These are phyloP conservation scores for Taeniopygia guttata DNA, from an alignment of 2,797 vertebrate genomes.

Conservation along the genomic window DNA sequence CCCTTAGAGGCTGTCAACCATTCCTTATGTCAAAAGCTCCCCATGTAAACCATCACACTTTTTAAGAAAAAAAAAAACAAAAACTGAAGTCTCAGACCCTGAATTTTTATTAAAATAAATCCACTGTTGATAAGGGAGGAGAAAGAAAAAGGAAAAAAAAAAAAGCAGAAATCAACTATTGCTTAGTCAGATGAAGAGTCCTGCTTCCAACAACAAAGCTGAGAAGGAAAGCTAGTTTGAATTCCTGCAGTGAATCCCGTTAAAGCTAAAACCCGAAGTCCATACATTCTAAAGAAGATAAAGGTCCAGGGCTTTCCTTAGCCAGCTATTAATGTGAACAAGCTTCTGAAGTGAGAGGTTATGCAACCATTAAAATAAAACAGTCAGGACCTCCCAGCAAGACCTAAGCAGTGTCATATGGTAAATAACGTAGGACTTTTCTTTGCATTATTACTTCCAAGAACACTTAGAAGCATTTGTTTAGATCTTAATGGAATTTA, in stretches of 20 bases:
- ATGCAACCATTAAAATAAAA: background rate
- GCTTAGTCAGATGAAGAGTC: background rate
- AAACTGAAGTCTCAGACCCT: background rate
- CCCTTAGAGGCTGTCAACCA: background rate
- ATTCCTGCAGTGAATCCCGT: background rate
- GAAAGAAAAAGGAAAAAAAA: background rate
- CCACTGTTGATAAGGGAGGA: background rate
- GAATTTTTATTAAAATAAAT: background rate
- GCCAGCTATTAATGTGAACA: background rate
- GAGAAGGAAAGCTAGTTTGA: background rate
- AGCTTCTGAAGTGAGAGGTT: background rate
- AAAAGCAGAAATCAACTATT: background rate
- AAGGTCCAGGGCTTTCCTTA: background rate
- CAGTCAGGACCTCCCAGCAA: slow-evolving; percentile 7
- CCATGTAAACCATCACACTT: background rate
- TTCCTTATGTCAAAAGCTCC: background rate
- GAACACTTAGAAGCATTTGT: background rate
- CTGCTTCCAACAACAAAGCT: background rate
- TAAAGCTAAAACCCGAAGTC: background rate
- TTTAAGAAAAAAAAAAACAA: background rate
- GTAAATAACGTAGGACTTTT: background rate
- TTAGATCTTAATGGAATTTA: background rate
- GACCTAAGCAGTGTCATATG: slow-evolving; percentile 3
- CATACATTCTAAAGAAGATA: background rate
- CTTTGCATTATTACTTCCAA: background rate